Conservation (phyloP, 2,888 invertebrate genomes). For the Drosophila hamatofila region DNA sequence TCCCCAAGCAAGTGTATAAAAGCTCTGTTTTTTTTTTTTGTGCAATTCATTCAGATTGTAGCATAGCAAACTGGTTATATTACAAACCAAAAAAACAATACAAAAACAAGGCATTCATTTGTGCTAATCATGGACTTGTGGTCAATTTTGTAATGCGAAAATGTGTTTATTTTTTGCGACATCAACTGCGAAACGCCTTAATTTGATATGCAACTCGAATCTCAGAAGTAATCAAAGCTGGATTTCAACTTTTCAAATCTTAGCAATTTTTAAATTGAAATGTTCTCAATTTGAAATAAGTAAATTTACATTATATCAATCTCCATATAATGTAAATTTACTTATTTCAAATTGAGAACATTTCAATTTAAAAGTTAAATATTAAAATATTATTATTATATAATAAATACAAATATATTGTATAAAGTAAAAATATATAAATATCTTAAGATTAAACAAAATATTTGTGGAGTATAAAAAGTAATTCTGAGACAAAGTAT, state of each 20-base stretch:
- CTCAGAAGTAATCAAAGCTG: neutral
- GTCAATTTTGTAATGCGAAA: conserved; percentile 49
- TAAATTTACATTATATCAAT: neutral
- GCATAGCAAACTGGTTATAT: conserved; percentile 46
- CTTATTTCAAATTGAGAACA: neutral
- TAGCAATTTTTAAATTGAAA: neutral
- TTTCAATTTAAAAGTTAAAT: neutral
- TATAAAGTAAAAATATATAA: too few relatives aligned
- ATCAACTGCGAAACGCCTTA: conserved; percentile 23
- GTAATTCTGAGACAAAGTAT: too few relatives aligned
- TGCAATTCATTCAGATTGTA: conserved; percentile 39
- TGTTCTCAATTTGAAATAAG: neutral
- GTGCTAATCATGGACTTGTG: conserved; percentile 55
- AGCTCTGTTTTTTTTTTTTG: conserved; percentile 34
- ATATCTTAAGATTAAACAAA: too few relatives aligned
- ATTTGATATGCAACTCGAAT: conserved; percentile 12
- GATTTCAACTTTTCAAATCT: neutral
- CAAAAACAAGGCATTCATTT: conserved; percentile 28
- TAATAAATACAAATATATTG: too few relatives aligned
- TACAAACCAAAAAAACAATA: conserved; percentile 12
- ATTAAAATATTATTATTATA: too few relatives aligned
- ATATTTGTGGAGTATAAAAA: too few relatives aligned
- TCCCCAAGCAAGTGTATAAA: conserved; percentile 30
- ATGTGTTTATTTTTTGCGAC: conserved; percentile 26
- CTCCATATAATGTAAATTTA: neutral